These are phyloP conservation scores for Pseudochirops cupreus DNA, from an alignment of 2,797 vertebrate genomes.

Conservation along the genomic window DNA sequence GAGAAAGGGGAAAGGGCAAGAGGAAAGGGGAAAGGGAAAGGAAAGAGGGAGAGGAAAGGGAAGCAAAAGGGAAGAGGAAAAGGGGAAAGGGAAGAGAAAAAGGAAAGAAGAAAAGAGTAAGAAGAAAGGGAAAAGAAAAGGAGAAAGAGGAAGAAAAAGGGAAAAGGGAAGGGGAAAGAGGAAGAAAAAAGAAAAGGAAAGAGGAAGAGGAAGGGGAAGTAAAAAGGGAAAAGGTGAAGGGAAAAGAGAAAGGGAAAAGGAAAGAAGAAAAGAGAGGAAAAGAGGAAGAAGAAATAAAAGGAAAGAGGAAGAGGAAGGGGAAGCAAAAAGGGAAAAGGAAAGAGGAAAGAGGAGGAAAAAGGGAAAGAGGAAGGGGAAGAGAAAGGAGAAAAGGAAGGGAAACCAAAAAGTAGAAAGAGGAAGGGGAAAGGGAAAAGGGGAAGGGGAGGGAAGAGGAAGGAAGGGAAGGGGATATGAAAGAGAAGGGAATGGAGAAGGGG, in stretches of 20 bases:
- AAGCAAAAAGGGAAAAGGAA: too few species aligned
- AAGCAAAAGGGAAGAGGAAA: accelerated
- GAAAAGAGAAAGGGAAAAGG: neutral
- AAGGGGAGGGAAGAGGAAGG: neutral
- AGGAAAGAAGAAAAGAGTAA: neutral
- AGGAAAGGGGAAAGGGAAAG: neutral
- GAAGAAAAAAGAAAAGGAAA: neutral
- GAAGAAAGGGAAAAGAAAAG: too few species aligned
- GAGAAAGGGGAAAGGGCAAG: accelerated
- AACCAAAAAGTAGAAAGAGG: too few species aligned
- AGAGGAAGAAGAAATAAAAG: too few species aligned
- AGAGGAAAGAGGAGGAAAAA: too few species aligned
- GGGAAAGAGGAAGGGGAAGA: neutral
- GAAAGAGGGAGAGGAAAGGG: neutral
- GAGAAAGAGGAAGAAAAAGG: neutral
- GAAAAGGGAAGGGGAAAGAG: neutral
- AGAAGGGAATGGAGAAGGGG: constrained; percentile 63
- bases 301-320: neutral
- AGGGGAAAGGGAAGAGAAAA: neutral
- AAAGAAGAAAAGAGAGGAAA: neutral
- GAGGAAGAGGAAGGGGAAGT: constrained; percentile 66
- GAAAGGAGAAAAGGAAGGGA: too few species aligned
- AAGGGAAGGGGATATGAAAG: neutral
- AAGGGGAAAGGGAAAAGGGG: neutral
- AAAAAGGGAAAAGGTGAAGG: accelerated